Evolutionary conservation across 2,113 vertebrate species (phyloP).

Genomic region (Morphnarchus princeps): DNA sequence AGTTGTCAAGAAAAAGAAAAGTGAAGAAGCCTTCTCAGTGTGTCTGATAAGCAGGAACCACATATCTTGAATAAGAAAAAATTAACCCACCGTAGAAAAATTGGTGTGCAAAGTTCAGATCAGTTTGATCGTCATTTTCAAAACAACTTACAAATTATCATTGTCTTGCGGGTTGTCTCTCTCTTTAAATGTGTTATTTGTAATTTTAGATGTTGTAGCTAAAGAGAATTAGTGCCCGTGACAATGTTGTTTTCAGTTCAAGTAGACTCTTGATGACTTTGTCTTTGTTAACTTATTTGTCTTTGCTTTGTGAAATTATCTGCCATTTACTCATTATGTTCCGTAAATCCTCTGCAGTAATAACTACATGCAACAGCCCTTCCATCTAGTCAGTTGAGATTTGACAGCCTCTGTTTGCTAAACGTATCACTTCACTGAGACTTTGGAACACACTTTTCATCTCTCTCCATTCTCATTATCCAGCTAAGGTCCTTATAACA

Average conservation of each 20-base stretch:
- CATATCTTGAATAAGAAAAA: background rate
- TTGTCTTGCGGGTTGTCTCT: background rate
- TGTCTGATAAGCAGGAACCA: background rate
- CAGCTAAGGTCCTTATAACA: conserved; percentile 54
- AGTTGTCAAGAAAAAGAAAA: background rate
- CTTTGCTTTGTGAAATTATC: conserved; percentile 1
- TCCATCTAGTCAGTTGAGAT: conserved; percentile 38
- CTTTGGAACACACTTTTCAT: conserved; percentile 38
- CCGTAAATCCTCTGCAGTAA: conserved; percentile 35
- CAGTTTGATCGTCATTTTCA: background rate
- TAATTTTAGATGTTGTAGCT: background rate
- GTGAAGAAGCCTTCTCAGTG: background rate
- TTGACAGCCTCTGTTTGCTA: conserved; percentile 50
- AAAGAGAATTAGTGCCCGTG: background rate
- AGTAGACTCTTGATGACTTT: background rate
- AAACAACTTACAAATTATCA: background rate
- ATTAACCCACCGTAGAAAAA: background rate
- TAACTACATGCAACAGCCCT: conserved; percentile 25
- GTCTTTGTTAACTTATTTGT: conserved; percentile 13
- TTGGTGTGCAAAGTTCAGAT: background rate
- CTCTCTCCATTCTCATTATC: conserved; percentile 50
- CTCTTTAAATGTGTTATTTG: background rate
- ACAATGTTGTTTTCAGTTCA: background rate
- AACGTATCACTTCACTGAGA: conserved; percentile 56
- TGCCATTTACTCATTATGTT: conserved; percentile 7